phyloP scores from a whole-genome alignment of 2,797 vertebrate genomes.

The Sparidentex hasta region DNA sequence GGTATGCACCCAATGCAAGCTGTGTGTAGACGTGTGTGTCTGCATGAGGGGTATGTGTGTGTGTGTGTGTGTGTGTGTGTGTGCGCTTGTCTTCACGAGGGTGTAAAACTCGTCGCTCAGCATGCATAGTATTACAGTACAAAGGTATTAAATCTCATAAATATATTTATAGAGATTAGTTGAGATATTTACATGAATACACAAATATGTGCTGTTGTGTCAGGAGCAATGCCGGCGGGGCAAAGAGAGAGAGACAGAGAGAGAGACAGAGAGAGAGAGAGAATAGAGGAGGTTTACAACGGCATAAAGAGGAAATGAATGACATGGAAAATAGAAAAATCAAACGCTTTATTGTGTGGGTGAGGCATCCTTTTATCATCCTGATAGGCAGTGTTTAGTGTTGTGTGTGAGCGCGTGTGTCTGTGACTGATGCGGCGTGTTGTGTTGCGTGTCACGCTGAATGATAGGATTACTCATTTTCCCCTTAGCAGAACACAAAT shows the following conservation, averaged over 20 bases:
- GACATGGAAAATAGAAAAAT: conserved; percentile 84
- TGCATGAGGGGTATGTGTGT: conserved; percentile 20
- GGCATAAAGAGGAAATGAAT: conserved; percentile 77
- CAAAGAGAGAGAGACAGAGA: conserved; percentile 3
- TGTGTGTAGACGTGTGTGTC: conserved; percentile 57
- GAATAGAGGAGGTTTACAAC: conserved; percentile 59
- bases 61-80: conserved; percentile 35
- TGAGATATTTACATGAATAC: conserved; percentile 80
- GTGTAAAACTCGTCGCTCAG: conserved; percentile 64
- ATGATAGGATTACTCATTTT: conserved; percentile 86
- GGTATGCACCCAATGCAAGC: conserved; percentile 79
- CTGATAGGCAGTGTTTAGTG: conserved; percentile 83
- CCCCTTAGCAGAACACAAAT: conserved; percentile 86
- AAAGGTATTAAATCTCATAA: conserved; percentile 81
- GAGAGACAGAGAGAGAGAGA: conserved; percentile 23
- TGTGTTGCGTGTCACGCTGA: conserved; percentile 84
- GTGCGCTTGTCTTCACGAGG: conserved; percentile 52
- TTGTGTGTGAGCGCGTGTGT: conserved; percentile 59
- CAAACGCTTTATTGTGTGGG: conserved; percentile 81
- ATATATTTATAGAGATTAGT: conserved; percentile 82
- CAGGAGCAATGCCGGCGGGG: conserved; percentile 64
- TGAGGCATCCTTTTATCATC: conserved; percentile 79
- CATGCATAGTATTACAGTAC: conserved; percentile 72
- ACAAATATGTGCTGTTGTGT: conserved; percentile 77
- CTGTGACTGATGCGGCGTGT: conserved; percentile 83